Percentiles rank a stretch among this genome's conserved stretches.
These are phyloP conservation scores for Danio tinwini DNA, from an alignment of 2,797 vertebrate genomes.

Conservation along the genomic window DNA sequence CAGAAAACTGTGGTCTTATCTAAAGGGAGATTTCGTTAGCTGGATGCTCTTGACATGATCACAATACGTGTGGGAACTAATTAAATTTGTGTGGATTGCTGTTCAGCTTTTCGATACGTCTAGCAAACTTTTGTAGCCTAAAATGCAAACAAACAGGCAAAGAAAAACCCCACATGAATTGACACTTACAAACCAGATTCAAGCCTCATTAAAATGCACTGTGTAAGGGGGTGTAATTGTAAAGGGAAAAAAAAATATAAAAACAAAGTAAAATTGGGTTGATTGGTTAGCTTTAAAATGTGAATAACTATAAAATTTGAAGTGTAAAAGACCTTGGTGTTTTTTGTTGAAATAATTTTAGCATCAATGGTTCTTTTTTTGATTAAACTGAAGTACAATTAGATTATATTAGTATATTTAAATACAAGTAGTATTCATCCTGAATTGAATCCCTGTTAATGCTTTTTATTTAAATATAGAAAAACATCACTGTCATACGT, in stretches of 20 bases:
- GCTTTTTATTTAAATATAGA: too few relatives aligned
- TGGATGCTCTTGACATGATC: not conserved
- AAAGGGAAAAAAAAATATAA: too few relatives aligned
- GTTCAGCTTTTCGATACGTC: conserved; percentile 8
- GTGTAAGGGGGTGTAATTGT: not conserved
- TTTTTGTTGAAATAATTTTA: too few relatives aligned
- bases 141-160: conserved; percentile 1
- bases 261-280: too few relatives aligned
- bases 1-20: conserved; percentile 5
- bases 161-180: not conserved
- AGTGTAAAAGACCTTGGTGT: too few relatives aligned
- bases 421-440: too few relatives aligned
- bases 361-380: too few relatives aligned
- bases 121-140: not conserved
- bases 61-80: conserved; percentile 1
- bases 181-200: not conserved
- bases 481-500: too few relatives aligned
- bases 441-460: too few relatives aligned
- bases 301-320: not conserved
- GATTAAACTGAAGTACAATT: too few relatives aligned
- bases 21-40: not conserved
- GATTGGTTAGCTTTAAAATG: not conserved
- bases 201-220: not conserved
- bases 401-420: too few relatives aligned
- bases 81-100: not conserved